Evolutionary conservation across 2,113 vertebrate genomes (phyloP).

Genomic region (Brienomyrus brachyistius): DNA sequence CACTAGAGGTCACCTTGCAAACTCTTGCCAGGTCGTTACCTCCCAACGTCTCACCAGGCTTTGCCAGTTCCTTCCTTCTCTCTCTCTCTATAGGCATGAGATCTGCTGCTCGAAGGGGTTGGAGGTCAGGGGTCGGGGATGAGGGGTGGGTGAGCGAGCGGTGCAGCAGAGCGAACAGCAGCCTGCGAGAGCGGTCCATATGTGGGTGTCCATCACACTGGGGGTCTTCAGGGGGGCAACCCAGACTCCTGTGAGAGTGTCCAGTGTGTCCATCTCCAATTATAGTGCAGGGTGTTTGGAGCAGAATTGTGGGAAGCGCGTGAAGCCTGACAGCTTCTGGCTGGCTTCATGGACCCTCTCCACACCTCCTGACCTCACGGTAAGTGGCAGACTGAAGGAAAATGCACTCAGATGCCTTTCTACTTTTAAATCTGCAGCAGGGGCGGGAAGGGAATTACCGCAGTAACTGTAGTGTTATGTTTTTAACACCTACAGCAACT

Average conservation of each 20-base stretch:
- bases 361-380: conserved; percentile 24
- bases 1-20: not conserved
- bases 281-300: conserved; percentile 47
- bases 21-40: not conserved
- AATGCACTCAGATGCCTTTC: conserved; percentile 44
- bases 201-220: conserved; percentile 52
- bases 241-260: conserved; percentile 46
- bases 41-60: not conserved
- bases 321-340: conserved; percentile 35
- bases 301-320: conserved; percentile 36
- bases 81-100: not conserved
- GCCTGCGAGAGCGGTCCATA: conserved; percentile 35
- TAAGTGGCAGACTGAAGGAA: conserved; percentile 44
- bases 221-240: conserved; percentile 37
- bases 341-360: conserved; percentile 28
- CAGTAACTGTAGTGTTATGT: not conserved
- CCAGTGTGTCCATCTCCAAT: conserved; percentile 41
- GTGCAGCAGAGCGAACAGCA: conserved; percentile 41
- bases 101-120: not conserved
- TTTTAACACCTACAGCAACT: not conserved
- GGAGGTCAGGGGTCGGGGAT: not conserved
- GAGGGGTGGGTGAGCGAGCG: conserved; percentile 28
- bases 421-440: conserved; percentile 38
- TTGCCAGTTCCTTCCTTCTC: not conserved
- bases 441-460: not conserved